These are phyloP conservation scores for Phalacrocorax carbo DNA, from an alignment of 2,113 vertebrate species.

Conservation along the genomic window DNA sequence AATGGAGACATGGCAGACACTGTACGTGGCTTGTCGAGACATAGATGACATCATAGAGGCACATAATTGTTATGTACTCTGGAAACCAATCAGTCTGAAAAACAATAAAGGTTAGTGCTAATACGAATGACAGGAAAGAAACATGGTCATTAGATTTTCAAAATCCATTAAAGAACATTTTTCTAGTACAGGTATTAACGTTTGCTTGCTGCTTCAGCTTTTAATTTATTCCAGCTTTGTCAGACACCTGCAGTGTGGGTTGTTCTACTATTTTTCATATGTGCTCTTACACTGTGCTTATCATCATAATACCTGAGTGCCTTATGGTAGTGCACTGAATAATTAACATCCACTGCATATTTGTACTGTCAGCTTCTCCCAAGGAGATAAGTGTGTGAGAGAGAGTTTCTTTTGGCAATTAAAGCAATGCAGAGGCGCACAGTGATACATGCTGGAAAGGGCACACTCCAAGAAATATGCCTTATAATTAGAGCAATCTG, in stretches of 20 bases:
- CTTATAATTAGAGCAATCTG: not conserved
- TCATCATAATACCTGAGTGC: not conserved
- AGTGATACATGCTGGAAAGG: not conserved
- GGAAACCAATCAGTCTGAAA: not conserved
- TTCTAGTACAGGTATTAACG: not conserved
- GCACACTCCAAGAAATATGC: not conserved
- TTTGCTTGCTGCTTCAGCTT: not conserved
- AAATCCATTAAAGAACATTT: not conserved
- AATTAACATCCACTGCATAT: slow-evolving; percentile 30
- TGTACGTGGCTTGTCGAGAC: accelerated
- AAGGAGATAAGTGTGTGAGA: not conserved
- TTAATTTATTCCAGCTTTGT: slow-evolving; percentile 21
- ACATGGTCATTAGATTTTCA: not conserved
- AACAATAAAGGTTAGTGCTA: not conserved
- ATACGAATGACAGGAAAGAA: not conserved
- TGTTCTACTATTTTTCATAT: not conserved
- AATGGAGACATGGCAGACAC: not conserved
- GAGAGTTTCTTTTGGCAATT: not conserved
- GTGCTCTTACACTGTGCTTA: not conserved
- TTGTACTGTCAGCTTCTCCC: slow-evolving; percentile 22
- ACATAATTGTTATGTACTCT: not conserved
- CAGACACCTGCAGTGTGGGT: not conserved
- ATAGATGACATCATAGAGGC: not conserved
- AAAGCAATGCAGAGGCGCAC: not conserved
- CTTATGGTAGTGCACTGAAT: not conserved